Conservation (phyloP, 2,888 invertebrate species). For the Sepioteuthis lessoniana region DNA sequence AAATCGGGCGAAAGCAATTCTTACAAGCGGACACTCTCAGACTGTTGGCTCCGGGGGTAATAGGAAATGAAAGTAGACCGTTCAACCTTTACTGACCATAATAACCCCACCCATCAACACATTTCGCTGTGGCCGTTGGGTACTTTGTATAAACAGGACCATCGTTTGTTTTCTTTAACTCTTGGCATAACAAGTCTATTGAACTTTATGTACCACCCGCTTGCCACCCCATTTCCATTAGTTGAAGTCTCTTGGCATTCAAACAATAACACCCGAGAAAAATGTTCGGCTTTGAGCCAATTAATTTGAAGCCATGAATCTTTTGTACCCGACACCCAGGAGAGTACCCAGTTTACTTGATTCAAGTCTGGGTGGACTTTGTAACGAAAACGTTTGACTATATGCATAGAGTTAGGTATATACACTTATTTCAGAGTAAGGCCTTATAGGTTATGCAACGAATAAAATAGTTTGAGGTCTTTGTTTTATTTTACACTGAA, state of each 20-base stretch:
- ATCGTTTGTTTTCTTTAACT: background rate
- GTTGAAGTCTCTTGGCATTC: background rate
- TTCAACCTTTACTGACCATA: too few species aligned
- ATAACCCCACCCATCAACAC: too few species aligned
- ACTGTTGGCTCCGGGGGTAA: too few species aligned
- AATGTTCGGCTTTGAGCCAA: background rate
- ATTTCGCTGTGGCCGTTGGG: background rate
- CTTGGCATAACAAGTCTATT: background rate
- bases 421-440: too few species aligned
- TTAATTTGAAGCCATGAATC: conserved; percentile 16
- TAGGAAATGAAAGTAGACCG: too few species aligned
- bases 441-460: too few species aligned
- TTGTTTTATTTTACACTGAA: too few species aligned
- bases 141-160: background rate
- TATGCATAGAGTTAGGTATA: background rate
- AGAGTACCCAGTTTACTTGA: background rate
- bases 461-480: too few species aligned
- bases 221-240: background rate
- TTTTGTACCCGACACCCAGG: background rate
- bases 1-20: too few species aligned
- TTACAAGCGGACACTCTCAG: too few species aligned
- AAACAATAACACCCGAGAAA: background rate
- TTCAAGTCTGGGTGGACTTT: background rate
- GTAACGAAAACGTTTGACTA: background rate
- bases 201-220: background rate